These are phyloP conservation scores for Drosophila kikkawai DNA, from an alignment of 1,140 invertebrate species.

Conservation along the genomic window DNA sequence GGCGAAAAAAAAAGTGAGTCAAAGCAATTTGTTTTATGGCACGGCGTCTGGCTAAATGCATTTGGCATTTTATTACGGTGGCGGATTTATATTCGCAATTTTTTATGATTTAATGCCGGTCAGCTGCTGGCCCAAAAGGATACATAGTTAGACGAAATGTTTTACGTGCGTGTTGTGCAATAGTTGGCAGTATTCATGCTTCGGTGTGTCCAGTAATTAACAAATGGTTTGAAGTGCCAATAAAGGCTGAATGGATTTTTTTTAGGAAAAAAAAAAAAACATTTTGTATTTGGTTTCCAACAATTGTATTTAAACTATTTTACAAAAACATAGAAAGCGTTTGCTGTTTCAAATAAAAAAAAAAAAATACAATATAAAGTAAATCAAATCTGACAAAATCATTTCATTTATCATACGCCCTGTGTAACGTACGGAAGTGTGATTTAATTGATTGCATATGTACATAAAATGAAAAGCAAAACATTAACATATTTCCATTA, in stretches of 20 bases:
- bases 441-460: neutral
- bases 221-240: conserved; percentile 5
- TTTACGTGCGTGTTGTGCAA: conserved; percentile 71
- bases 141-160: conserved; percentile 54
- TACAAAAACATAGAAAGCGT: neutral
- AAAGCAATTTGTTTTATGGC: conserved; percentile 60
- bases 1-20: conserved; percentile 46
- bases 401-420: neutral
- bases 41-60: conserved; percentile 54
- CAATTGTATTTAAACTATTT: neutral
- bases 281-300: neutral
- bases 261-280: neutral
- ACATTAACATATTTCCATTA: no score
- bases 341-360: neutral
- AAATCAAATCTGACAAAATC: no score
- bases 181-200: conserved; percentile 30
- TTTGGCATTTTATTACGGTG: conserved; percentile 61
- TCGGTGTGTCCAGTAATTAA: conserved; percentile 18
- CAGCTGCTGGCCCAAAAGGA: conserved; percentile 55
- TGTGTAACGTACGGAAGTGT: neutral
- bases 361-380: no score
- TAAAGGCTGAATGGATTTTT: conserved; percentile 23
- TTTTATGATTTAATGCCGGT: conserved; percentile 66
- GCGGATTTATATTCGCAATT: conserved; percentile 38
- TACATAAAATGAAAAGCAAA: neutral